Percentiles rank a stretch among this genome's conserved stretches.
phyloP scores from a whole-genome alignment of 2,797 vertebrate species.

The Chrysocyon brachyurus region DNA sequence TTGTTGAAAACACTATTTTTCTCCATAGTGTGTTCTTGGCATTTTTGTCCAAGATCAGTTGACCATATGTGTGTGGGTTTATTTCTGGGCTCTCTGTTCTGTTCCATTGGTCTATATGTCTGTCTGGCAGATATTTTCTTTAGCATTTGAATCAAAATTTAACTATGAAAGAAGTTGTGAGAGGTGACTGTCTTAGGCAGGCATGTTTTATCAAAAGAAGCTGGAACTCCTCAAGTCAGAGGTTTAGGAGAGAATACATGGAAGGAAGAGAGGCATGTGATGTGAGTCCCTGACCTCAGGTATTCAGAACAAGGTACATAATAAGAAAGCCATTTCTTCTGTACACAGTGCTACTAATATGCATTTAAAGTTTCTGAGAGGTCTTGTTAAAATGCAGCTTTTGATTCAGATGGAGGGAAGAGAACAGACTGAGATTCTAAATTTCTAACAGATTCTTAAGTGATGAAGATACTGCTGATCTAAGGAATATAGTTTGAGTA shows the following conservation, averaged over 20 bases:
- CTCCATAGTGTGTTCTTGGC: neutral
- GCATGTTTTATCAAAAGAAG: neutral
- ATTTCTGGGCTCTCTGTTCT: neutral
- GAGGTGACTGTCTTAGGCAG: neutral
- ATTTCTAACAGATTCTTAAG: neutral
- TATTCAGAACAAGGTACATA: neutral
- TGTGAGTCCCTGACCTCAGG: neutral
- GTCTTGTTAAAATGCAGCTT: neutral
- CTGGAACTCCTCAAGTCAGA: neutral
- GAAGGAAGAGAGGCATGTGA: rapidly evolving
- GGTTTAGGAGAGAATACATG: no score
- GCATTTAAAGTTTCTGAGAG: neutral
- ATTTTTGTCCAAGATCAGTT: neutral
- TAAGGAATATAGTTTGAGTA: neutral
- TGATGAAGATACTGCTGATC: neutral
- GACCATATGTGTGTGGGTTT: neutral
- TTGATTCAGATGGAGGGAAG: neutral
- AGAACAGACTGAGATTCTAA: neutral
- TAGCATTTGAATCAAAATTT: neutral
- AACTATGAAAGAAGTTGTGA: neutral
- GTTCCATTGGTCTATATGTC: neutral
- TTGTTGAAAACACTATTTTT: neutral
- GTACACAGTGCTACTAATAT: neutral
- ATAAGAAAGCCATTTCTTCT: neutral
- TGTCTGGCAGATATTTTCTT: neutral